Base-by-base conservation (phyloP, 2,888 invertebrate species). In the Drosophila nigritarsus region DNA sequence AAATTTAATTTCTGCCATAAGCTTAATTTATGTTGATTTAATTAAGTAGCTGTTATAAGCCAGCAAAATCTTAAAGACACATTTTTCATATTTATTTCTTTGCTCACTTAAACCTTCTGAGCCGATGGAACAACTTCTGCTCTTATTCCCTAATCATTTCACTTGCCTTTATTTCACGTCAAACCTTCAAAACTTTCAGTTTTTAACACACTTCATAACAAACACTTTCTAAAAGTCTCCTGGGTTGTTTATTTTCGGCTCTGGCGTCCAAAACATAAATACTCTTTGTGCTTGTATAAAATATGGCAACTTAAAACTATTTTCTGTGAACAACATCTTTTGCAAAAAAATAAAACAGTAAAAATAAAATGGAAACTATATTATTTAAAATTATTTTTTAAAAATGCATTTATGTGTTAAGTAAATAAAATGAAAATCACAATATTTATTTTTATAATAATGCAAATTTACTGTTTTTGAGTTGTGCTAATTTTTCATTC, bases 371-470 rank as follows among this genome's bases (percentile, higher is more conserved):
- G 13, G 3, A 3, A 20, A 3, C 1, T 3, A 45, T 13, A 0
- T 13, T 20, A 13, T 3, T 13, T 3, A 3, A 13, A 7, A 20
- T 20, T n/a, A 20, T 45, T 13, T 45, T 20, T 0, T 1, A 0
- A 45, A 20, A 7, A 3, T 3, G 3, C 20, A 20, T 13, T 20
- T 20, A 15, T 13, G 0, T 3, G 0, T 13, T 45, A 3, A 13
- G 3, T 13, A 24, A 15, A 7, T 15, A 42, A 20, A 45, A 20
- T 15, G 3, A 2, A 45, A 20, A 20, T 45, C 7, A 20, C 0
- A 8, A 0, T 38, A 15, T 8, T 18, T 3, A 38, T 38, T 18
- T 18, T 38, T 38, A 3, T 13, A 34, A 34, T 13, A 34, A 34
- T 13, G 4, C 34, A 34, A 1, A 4, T 9, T 2, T 30, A 2